Evolutionary conservation across 2,797 vertebrate species (phyloP), one percentile per base, ranked within the genome.

Genomic region (Lateolabrax maculatus): DNA sequence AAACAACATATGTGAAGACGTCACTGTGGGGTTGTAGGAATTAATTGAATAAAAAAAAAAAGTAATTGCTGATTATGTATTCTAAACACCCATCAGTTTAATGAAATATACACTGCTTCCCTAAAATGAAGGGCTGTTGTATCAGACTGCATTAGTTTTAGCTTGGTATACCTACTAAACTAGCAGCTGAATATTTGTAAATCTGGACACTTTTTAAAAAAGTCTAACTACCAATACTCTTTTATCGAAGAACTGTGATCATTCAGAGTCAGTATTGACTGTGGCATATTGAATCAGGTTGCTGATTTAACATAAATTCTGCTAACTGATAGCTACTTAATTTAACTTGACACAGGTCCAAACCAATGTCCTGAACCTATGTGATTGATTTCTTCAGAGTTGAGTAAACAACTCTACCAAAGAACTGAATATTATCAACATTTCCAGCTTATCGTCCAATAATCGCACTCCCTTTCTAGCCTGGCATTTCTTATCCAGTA

Each of bases 381-480:
- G 6, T 60, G 51, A 9, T 18, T 0, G 1, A 49, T 18, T 57
- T 51, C 0, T 41, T 60, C 41, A 10, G 25, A 58, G 23, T 31
- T n/a, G 34, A 53, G 46, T 9, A 36, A 77, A 58, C 70, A 19
- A 27, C 19, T 9, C 56, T 23, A 3, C 5, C 13, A 15, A 36
- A 53, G 55, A 80, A 52, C 56, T 37, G 1, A 37, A 27, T 53
- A 46, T 23, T 7, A 49, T 53, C n/a, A 66, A 27, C 39, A 81
- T 66, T 77, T 79, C 77, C 51, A 74, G 31, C 48, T 81, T 81
- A 81, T 80, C 82, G 18, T 34, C 36, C 25, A 73, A 18, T 31
- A 70, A 41, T 51, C 7, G 39, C 0, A 68, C 77, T 77, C 79
- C 77, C 61, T 60, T 73, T 83, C 16, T 41, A 27, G 48, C n/a